phyloP scores from a whole-genome alignment of 2,113 vertebrate genomes.

The Parotia lawesii region DNA sequence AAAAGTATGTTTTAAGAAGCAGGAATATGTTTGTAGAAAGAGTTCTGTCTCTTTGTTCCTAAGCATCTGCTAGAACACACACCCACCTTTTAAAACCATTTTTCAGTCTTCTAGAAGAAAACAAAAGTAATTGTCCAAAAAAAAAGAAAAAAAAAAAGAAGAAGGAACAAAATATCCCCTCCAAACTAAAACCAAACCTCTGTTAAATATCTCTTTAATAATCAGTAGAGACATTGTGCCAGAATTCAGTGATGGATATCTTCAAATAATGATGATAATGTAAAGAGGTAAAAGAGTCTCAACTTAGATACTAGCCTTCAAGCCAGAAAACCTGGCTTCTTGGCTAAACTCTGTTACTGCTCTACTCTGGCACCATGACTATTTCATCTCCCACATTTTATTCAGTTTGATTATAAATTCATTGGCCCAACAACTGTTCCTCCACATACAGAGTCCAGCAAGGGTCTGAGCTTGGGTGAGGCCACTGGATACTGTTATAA shows the following conservation, averaged over 20 bases:
- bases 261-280: not conserved
- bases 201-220: not conserved
- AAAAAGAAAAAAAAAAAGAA: too few species aligned
- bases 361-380: not conserved
- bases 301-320: fast-evolving
- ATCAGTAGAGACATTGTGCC: not conserved
- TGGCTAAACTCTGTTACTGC: not conserved
- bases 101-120: not conserved
- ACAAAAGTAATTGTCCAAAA: not conserved
- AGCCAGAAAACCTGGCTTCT: not conserved
- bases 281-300: not conserved
- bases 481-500: not conserved
- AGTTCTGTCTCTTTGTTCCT: not conserved
- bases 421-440: not conserved
- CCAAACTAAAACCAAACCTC: not conserved
- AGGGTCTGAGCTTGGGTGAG: not conserved
- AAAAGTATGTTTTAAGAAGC: not conserved
- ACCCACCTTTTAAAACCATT: not conserved
- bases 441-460: not conserved
- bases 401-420: not conserved
- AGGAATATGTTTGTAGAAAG: not conserved
- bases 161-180: too few species aligned
- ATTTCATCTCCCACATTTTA: not conserved
- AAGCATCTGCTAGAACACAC: not conserved
- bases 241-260: not conserved